phyloP scores from a whole-genome alignment of 2,113 vertebrate species.

The Xenotilapia longispinis region DNA sequence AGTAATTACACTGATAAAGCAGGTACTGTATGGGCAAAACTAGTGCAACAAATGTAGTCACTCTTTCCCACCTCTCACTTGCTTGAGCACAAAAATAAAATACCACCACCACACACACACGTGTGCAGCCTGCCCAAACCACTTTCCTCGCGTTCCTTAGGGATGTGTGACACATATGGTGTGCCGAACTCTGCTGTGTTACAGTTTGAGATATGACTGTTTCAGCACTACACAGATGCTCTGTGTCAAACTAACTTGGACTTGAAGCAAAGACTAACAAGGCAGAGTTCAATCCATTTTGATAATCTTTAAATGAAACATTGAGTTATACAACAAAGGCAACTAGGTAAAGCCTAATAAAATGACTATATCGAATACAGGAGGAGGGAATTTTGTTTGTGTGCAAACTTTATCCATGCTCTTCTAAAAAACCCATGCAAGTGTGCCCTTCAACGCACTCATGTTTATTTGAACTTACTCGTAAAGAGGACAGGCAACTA shows the following conservation, averaged over 20 bases:
- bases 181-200: not conserved
- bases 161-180: constrained; percentile 3
- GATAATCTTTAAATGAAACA: not conserved
- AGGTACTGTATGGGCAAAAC: not conserved
- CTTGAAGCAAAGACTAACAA: not conserved
- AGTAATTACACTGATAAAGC: not conserved
- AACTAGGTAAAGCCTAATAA: not conserved
- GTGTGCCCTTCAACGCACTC: not conserved
- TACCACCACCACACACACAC: not conserved
- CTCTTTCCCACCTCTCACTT: not conserved
- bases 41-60: not conserved
- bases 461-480: not conserved
- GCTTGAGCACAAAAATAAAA: not conserved
- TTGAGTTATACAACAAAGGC: not conserved
- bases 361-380: not conserved
- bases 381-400: not conserved
- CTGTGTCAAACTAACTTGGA: not conserved
- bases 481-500: not conserved
- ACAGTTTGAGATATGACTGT: not conserved
- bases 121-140: not conserved
- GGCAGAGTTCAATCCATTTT: not conserved
- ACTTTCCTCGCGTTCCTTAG: not conserved
- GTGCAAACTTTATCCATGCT: not conserved
- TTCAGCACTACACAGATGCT: constrained; percentile 7
- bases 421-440: not conserved